phyloP scores from a whole-genome alignment of 2,888 invertebrate genomes.

The Hyposoter dolosus region DNA sequence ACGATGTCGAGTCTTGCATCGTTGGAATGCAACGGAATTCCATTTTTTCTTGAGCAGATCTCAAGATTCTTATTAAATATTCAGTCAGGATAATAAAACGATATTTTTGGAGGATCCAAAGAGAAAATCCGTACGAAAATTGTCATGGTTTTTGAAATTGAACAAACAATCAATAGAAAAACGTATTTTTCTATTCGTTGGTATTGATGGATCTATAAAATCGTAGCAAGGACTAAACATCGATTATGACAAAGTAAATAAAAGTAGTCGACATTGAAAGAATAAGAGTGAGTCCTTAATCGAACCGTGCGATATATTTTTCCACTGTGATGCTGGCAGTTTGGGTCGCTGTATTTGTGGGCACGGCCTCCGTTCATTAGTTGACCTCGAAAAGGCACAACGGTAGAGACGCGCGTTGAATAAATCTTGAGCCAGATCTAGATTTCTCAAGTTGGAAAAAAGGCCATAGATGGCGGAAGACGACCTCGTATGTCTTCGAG shows the following conservation, averaged over 20 bases:
- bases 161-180: too few species aligned
- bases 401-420: constrained; percentile 32
- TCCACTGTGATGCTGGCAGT: constrained; percentile 48
- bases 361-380: constrained; percentile 29
- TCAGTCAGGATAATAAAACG: too few species aligned
- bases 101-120: too few species aligned
- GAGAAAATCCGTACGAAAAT: too few species aligned
- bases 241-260: not conserved
- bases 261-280: constrained; percentile 45
- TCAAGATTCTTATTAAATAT: too few species aligned
- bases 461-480: constrained; percentile 27
- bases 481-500: constrained; percentile 15
- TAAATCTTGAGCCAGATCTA: constrained; percentile 70
- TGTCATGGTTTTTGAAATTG: too few species aligned
- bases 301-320: constrained; percentile 43
- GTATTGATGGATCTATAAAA: not conserved
- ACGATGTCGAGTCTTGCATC: too few species aligned
- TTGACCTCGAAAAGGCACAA: constrained; percentile 60
- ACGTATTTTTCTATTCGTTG: too few species aligned
- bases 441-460: constrained; percentile 56
- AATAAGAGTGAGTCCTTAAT: not conserved
- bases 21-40: too few species aligned
- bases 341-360: not conserved
- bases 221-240: not conserved
- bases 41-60: too few species aligned